A percentile compares a stretch with the other conserved stretches of the same genome.
phyloP scores from a whole-genome alignment of 2,888 invertebrate species.

The Tenthredo notha region DNA sequence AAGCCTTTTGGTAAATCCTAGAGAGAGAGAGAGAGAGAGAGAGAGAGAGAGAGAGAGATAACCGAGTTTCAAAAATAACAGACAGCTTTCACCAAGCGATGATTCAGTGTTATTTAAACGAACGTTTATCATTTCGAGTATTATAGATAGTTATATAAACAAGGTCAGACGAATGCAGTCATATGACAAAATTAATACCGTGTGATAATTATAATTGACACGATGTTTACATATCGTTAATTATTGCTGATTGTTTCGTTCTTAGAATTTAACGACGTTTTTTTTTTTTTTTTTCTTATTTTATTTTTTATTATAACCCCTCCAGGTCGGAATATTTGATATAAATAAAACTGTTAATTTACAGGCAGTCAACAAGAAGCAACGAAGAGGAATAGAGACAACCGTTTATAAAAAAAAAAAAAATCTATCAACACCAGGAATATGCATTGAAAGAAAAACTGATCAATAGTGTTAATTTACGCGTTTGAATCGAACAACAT shows the following conservation, averaged over 20 bases:
- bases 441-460: neutral
- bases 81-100: neutral
- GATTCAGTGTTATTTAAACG: neutral
- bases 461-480: constrained; percentile 26
- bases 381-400: neutral
- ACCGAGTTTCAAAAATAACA: neutral
- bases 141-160: neutral
- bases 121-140: neutral
- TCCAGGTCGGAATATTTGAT: neutral
- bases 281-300: neutral
- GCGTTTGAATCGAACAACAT: constrained; percentile 24
- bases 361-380: neutral
- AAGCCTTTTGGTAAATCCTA: neutral
- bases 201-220: constrained; percentile 9
- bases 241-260: constrained; percentile 1
- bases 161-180: constrained; percentile 14
- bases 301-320: neutral
- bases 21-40: neutral
- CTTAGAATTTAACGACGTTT: neutral
- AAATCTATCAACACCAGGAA: neutral
- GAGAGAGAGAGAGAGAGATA: neutral
- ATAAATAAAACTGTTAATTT: neutral
- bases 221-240: neutral
- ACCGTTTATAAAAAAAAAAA: too few species aligned
- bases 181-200: neutral